These are phyloP conservation scores for Rhea americana DNA, from an alignment of 2,113 vertebrate species.

Conservation along the genomic window DNA sequence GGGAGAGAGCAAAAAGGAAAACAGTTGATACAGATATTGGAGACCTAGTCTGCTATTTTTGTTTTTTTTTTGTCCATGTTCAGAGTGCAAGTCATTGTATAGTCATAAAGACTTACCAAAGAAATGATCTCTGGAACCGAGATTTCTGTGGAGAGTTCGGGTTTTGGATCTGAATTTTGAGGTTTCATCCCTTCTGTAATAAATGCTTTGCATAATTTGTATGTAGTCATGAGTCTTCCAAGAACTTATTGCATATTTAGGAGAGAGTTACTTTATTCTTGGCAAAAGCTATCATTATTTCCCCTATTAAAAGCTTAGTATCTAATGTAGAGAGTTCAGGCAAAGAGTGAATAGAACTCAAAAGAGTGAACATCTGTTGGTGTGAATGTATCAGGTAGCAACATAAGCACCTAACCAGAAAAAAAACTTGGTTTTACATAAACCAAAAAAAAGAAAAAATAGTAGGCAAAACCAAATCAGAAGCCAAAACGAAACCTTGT, in stretches of 20 bases:
- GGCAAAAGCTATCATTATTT: neutral
- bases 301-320: neutral
- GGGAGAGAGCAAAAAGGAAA: neutral
- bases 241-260: neutral
- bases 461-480: slow-evolving; percentile 38
- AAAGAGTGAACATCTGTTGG: neutral
- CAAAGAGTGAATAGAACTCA: neutral
- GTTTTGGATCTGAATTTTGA: neutral
- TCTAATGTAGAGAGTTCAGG: neutral
- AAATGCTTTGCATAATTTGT: neutral
- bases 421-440: neutral
- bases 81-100: neutral
- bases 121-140: neutral
- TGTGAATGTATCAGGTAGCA: neutral
- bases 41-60: neutral
- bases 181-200: neutral
- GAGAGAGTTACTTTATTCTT: neutral
- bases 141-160: neutral
- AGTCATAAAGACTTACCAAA: neutral
- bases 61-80: neutral
- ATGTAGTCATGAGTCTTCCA: neutral
- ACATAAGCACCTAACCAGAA: neutral
- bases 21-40: neutral
- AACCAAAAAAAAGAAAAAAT: neutral
- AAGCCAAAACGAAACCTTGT: slow-evolving; percentile 49